These are phyloP conservation scores for Festucalex cinctus DNA, from an alignment of 2,113 vertebrate species.

Conservation along the genomic window DNA sequence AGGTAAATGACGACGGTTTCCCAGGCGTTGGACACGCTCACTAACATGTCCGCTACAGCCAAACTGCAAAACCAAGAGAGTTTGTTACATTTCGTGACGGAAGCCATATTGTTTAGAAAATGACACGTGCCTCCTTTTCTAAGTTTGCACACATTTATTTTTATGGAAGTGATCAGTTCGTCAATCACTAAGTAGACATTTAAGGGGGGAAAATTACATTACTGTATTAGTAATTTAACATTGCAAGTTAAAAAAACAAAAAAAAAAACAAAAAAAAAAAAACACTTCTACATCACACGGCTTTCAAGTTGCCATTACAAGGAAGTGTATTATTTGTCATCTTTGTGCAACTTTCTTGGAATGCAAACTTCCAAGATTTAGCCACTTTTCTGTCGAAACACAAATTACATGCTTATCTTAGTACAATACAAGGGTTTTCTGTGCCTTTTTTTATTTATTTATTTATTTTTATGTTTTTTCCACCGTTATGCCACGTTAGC, in stretches of 20 bases:
- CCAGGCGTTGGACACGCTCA: slow-evolving; percentile 92
- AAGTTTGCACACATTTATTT: no score
- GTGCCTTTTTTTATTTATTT: no score
- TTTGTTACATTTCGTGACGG: not conserved
- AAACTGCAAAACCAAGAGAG: slow-evolving; percentile 67
- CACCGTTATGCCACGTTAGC: not conserved
- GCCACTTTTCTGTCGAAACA: not conserved
- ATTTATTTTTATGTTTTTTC: not conserved
- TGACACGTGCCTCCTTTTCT: not conserved
- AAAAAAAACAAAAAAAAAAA: no score
- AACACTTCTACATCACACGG: not conserved
- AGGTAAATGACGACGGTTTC: slow-evolving; percentile 92
- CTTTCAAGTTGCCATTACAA: not conserved
- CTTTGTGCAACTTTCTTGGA: not conserved
- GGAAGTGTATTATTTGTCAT: not conserved
- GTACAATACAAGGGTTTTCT: not conserved
- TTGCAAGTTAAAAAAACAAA: no score
- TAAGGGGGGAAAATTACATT: no score
- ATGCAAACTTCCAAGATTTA: not conserved
- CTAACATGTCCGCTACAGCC: slow-evolving; percentile 93
- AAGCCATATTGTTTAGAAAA: not conserved
- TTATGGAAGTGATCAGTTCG: not conserved
- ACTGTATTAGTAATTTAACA: no score
- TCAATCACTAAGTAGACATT: not conserved
- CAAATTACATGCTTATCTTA: not conserved